phyloP scores from a whole-genome alignment of 2,888 invertebrate species.

The Malthinus seriepunctatus region DNA sequence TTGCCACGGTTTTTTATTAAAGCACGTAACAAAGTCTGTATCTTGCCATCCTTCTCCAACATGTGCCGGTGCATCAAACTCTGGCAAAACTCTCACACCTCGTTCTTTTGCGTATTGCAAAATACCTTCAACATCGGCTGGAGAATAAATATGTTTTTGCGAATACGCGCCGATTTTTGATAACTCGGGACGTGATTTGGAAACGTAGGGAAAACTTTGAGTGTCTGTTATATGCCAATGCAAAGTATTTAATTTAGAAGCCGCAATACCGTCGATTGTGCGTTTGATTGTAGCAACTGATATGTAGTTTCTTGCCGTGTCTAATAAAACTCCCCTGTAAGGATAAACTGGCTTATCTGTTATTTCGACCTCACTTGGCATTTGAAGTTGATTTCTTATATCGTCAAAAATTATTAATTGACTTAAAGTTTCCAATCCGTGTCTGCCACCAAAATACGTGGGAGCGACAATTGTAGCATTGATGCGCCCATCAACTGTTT shows the following conservation, averaged over 20 bases:
- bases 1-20: slow-evolving; percentile 76
- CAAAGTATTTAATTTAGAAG: slow-evolving; percentile 89
- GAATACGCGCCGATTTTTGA: slow-evolving; percentile 79
- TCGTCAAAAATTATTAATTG: slow-evolving; percentile 72
- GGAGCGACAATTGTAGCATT: slow-evolving; percentile 61
- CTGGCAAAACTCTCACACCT: slow-evolving; percentile 87
- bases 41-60: slow-evolving; percentile 87
- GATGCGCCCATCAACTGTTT: slow-evolving; percentile 55
- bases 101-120: slow-evolving; percentile 71
- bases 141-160: slow-evolving; percentile 68
- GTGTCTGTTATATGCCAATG: slow-evolving; percentile 96
- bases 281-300: slow-evolving; percentile 70
- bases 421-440: slow-evolving; percentile 69
- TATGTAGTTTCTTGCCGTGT: slow-evolving; percentile 88
- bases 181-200: slow-evolving; percentile 72
- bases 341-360: slow-evolving; percentile 82
- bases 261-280: slow-evolving; percentile 87
- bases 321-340: slow-evolving; percentile 86
- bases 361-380: slow-evolving; percentile 65
- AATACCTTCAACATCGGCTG: slow-evolving; percentile 59
- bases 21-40: slow-evolving; percentile 67
- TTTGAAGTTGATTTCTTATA: slow-evolving; percentile 62
- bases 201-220: slow-evolving; percentile 90
- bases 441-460: slow-evolving; percentile 69
- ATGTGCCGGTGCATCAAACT: slow-evolving; percentile 91